Evolutionary conservation across 2,113 vertebrate species (phyloP).

Genomic region (Prunella fulvescens): DNA sequence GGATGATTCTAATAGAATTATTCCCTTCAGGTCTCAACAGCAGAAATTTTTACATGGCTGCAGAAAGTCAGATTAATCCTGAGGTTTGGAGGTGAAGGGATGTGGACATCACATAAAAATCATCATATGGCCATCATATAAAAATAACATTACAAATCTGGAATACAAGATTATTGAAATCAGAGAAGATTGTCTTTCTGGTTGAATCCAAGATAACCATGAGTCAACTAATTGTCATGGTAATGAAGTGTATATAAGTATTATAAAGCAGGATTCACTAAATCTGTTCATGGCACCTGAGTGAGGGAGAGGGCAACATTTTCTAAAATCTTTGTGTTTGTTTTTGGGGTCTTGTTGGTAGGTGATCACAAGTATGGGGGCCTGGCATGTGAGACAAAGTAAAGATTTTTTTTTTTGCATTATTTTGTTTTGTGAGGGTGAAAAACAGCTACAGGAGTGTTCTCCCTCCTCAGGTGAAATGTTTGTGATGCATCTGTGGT

Average conservation of each 20-base stretch:
- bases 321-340: neutral
- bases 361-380: accelerated
- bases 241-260: neutral
- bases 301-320: neutral
- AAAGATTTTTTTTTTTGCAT: neutral
- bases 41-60: neutral
- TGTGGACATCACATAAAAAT: neutral
- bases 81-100: neutral
- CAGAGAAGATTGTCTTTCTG: neutral
- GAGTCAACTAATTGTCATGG: neutral
- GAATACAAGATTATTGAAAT: neutral
- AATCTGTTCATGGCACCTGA: neutral
- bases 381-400: neutral
- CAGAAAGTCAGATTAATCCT: neutral
- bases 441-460: accelerated
- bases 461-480: neutral
- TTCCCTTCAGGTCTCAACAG: neutral
- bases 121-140: neutral
- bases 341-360: neutral
- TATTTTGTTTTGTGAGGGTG: neutral
- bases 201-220: neutral
- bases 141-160: neutral
- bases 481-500: neutral
- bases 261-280: neutral
- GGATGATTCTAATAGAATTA: neutral